A percentile compares a stretch with the other conserved stretches of the same genome.
Conservation (phyloP, 2,113 vertebrate genomes). For the Anas platyrhynchos region DNA sequence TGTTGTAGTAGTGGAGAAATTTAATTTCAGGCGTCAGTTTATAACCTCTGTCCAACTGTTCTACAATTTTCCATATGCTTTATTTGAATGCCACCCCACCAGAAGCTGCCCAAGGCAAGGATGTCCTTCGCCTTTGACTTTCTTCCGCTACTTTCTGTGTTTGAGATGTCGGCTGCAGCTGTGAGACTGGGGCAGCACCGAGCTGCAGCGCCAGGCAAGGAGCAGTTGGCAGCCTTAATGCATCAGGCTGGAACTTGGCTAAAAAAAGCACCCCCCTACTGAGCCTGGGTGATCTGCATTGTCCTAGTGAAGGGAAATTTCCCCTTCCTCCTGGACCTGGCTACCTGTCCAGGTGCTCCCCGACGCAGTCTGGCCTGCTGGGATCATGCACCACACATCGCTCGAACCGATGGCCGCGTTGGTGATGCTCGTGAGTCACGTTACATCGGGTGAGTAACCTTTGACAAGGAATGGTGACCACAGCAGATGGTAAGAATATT, state of each 20-base stretch:
- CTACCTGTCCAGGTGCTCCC: rapidly evolving
- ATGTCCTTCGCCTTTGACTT: slow-evolving; percentile 52
- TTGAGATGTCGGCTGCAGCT: background rate
- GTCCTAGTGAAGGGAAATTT: background rate
- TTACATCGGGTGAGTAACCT: background rate
- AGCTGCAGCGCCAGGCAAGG: background rate
- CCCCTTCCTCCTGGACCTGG: rapidly evolving
- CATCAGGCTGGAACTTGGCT: background rate
- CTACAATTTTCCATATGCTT: slow-evolving; percentile 65
- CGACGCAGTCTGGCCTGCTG: background rate
- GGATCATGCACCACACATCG: background rate
- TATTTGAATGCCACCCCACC: slow-evolving; percentile 42
- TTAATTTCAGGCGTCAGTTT: slow-evolving; percentile 58
- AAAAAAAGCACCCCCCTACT: background rate
- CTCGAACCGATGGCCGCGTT: background rate
- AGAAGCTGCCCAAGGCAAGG: slow-evolving; percentile 25
- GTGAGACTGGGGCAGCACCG: rapidly evolving
- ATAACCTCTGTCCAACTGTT: slow-evolving; percentile 67
- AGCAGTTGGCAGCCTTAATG: background rate
- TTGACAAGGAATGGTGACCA: background rate
- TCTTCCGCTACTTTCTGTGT: slow-evolving; percentile 4
- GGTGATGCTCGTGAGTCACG: background rate
- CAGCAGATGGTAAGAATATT: background rate
- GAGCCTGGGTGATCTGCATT: background rate
- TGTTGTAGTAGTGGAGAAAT: slow-evolving; percentile 43